Base-by-base conservation (phyloP, 2,888 invertebrate species). In the Muschampia plurimacula region DNA sequence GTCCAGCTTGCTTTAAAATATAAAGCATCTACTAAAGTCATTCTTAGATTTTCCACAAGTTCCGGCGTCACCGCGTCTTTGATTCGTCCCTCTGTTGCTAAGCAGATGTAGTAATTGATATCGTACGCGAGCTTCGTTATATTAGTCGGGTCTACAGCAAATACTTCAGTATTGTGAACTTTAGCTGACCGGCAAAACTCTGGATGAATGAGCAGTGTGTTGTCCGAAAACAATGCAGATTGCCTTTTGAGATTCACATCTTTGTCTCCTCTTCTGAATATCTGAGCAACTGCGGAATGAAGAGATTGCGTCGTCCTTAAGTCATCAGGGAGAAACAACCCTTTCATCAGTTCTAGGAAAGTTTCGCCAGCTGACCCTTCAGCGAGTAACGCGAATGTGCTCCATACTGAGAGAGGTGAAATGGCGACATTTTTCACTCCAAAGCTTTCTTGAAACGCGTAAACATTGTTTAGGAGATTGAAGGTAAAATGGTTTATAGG, bases 1-100 rank as follows among this genome's bases (percentile, higher is more conserved):
- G 95, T 95, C 97, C 97, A 97, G 75, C 95, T 94, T 0, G 97
- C 97, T 89, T 96, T 96, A 83, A 97, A 97, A 83, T 95, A 97
- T 15, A 97, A 87, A 0, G 96, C 96, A 70, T 96, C 96, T 0
- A 96, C 92, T 78, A 97, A 84, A 46, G 97, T 94, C 84, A 97
- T 90, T 69, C 94, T 83, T 28, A 93, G 78, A 70, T 92, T 85
- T 64, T 92, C 85, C 55, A 94, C 80, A 32, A 85, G 80, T 39
- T 86, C 95, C 28, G 95, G 85, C 52, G 92, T 89, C 3, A 98
- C 94, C 5, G 97, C 95, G 73, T 96, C 93, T 0, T 94, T 89
- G 52, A 98, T 97, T 76, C 96, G 95, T 2, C 96, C 96, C 55
- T 95, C 95, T 0, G 98, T 98, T 10, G 96, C 95, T 8, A 93